These are phyloP conservation scores for Dorcus hopei DNA, from an alignment of 2,888 invertebrate species.

Conservation along the genomic window DNA sequence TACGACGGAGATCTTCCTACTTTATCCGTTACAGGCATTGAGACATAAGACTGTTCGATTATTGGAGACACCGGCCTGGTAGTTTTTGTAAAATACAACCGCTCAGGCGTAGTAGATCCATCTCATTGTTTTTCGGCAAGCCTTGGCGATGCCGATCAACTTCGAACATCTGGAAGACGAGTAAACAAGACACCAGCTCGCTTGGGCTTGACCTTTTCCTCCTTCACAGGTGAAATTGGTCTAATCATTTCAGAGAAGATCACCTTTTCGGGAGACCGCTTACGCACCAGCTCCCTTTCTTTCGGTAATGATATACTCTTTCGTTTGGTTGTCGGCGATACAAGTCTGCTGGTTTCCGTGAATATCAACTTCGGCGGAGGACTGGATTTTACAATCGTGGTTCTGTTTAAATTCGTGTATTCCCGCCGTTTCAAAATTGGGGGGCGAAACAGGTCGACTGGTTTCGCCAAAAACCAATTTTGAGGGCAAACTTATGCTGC, in stretches of 20 bases:
- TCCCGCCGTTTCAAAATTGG: constrained; percentile 22
- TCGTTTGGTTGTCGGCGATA: constrained; percentile 35
- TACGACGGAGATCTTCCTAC: constrained; percentile 8
- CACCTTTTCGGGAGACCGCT: too few relatives aligned
- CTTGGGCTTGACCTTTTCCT: too few relatives aligned
- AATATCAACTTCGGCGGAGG: constrained; percentile 25
- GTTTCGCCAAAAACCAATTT: constrained; percentile 26
- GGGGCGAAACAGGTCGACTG: constrained; percentile 34
- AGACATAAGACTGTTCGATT: constrained; percentile 19
- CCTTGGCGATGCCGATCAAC: constrained; percentile 50
- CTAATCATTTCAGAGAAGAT: too few relatives aligned
- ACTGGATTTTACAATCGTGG: constrained; percentile 7
- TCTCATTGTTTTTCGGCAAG: constrained; percentile 46
- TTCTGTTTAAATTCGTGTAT: constrained; percentile 8
- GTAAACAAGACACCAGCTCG: too few relatives aligned
- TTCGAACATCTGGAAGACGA: constrained; percentile 22
- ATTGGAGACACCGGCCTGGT: constrained; percentile 14
- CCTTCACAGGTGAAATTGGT: too few relatives aligned
- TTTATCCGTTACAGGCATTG: constrained; percentile 19
- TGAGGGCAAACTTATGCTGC: constrained; percentile 52
- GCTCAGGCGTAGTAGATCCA: neutral
- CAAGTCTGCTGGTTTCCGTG: constrained; percentile 29
- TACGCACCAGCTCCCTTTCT: too few relatives aligned
- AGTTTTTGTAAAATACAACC: constrained; percentile 6
- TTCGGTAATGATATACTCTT: constrained; percentile 18